Conservation (phyloP, 2,113 vertebrate species). For the Melanotaenia duboulayi region DNA sequence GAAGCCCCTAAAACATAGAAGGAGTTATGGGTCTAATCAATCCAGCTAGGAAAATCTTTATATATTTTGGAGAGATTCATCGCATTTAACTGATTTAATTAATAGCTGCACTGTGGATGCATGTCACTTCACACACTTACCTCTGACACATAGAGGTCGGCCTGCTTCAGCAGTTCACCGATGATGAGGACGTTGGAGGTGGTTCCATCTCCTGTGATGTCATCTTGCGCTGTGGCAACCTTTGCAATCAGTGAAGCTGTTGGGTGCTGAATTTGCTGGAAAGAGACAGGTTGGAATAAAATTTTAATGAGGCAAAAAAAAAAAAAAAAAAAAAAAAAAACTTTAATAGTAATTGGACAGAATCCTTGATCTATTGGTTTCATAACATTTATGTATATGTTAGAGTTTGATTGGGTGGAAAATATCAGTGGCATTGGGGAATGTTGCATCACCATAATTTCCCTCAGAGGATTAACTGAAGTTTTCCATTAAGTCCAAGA, state of each 20-base stretch:
- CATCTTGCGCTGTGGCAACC: constrained; percentile 97
- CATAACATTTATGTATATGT: too few species aligned
- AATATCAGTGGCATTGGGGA: too few species aligned
- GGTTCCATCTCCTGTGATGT: constrained; percentile 98
- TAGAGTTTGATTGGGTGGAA: too few species aligned
- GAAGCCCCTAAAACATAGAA: constrained; percentile 86
- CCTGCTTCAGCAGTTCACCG: constrained; percentile 96
- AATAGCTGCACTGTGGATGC: too few species aligned
- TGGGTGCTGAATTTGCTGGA: constrained; percentile 98
- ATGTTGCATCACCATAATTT: too few species aligned
- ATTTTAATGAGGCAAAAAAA: not conserved
- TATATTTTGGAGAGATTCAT: not conserved
- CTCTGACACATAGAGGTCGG: constrained; percentile 96
- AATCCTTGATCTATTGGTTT: too few species aligned
- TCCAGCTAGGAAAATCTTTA: too few species aligned
- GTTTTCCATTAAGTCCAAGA: too few species aligned
- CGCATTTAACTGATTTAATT: too few species aligned
- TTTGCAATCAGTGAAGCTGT: constrained; percentile 98
- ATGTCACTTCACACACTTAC: constrained; percentile 66
- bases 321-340: too few species aligned
- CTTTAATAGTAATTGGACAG: too few species aligned
- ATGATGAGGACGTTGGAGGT: constrained; percentile 98
- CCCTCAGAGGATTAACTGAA: too few species aligned
- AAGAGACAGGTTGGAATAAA: not conserved
- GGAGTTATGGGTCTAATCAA: not conserved